Evolutionary conservation across 2,113 vertebrate genomes (phyloP), one percentile per base, ranked within the genome.

Genomic region (Alligator mississippiensis): DNA sequence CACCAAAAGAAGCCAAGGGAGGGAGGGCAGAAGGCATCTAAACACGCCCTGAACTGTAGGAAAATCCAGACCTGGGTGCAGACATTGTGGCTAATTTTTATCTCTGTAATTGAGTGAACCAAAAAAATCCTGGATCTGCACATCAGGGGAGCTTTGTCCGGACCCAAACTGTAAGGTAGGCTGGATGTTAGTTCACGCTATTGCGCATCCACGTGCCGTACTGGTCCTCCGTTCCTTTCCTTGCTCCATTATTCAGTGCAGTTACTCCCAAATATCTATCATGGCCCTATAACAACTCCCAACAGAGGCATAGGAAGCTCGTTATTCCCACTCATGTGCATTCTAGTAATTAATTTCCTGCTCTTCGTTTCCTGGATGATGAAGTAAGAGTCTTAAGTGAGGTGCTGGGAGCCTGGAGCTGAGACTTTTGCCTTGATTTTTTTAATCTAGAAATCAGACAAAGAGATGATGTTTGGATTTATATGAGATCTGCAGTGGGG

Each of bases 61-160:
- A 93, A 89, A 94, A 84, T 38, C 64, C 17, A 88, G 91, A 80
- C 77, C 88, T 94, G 94, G 92, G 90, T 88, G 76, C 3, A 30
- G 10, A 6, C 6, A 1, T 68, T 17, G 2, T 2, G 74, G 80
- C 82, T 96, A 90, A 96, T 76, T 88, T 96, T 95, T 92, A 86
- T 11, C 9, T 2, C 89, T 92, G 92, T 85, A 15, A 72, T 80
- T 58, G 80, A 77, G 93, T 93, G 91, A 96, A 91, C 62, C 87
- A 87, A 84, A 92, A 87, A 84, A 92, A 88, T 90, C 59, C 84
- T 87, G 90, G 34, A 63, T 95, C 89, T 92, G 47, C 70, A 82
- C 84, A 87, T 88, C 84, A 83, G 77, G 66, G 88, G 77, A 66
- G 76, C n/a, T 19, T 91, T 94, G 16, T 83, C 47, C 88, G 34